Evolutionary conservation across 2,888 invertebrate species (phyloP), one percentile per base, ranked within the genome.

Genomic region (Rotaria macrura): DNA sequence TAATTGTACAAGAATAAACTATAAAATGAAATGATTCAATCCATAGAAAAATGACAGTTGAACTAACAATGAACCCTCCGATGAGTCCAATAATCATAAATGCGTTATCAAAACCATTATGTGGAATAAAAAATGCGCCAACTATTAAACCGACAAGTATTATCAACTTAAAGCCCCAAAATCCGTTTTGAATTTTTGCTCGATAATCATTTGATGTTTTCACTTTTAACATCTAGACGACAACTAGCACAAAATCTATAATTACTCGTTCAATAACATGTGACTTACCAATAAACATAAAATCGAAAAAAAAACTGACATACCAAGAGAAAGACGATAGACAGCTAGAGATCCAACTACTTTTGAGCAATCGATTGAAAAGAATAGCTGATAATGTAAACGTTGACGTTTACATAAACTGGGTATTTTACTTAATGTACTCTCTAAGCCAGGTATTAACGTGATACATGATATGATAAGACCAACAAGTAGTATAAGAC

Each of bases 181-280:
- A 97, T 94, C 98, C 98, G 92, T 99, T 99, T 92, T 99, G 99
- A 89, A 99, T 95, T 84, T 95, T 94, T 85, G 96, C 94, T 88
- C 99, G 93, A 20, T 94, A 94, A 93, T 99, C 99, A 88, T 94
- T 94, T 0, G 97, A 97, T 84, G 94, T 94, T 91, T 93, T 94
- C 0, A 98, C 99, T 29, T 95, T 95, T 89, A 97, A 93, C 86
- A 86, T 86, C 65, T 65, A 54, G 5, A 54, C 25, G 7, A 10
- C 23, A 54, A 23, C 25, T n/a, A n/a, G 23, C 23, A 47, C 14
- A 47, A 12, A 2, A 23, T 54, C 6, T 4, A 23, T 23, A 23
- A 25, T 54, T 54, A 25, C 25, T 54, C 25, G 10, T 54, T 9
- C 9, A 54, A 9, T 5, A 20, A 20, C 6, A 6, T 0, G 14